Evolutionary conservation across 2,888 invertebrate genomes (phyloP).

Genomic region (Calephelis perditalis): DNA sequence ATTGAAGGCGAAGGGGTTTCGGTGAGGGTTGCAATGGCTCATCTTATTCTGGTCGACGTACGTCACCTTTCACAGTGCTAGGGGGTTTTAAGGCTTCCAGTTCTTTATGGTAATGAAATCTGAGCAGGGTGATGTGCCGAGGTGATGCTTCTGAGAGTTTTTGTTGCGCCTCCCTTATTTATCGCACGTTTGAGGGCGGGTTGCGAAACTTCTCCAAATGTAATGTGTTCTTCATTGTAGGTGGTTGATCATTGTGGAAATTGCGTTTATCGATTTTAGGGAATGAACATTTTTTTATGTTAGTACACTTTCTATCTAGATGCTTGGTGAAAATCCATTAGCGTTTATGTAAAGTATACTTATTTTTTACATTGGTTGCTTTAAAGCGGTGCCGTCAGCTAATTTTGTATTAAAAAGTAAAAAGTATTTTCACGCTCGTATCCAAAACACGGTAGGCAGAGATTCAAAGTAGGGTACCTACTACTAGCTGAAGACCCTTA

Average conservation of each 20-base stretch:
- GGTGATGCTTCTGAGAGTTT: slow-evolving; percentile 74
- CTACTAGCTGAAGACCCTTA: too few relatives aligned
- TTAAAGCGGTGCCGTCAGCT: too few relatives aligned
- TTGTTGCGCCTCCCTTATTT: slow-evolving; percentile 74
- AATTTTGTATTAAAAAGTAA: too few relatives aligned
- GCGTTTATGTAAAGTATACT: too few relatives aligned
- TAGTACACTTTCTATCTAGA: too few relatives aligned
- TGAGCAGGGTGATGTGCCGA: slow-evolving; percentile 76
- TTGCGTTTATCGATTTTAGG: slow-evolving; percentile 3
- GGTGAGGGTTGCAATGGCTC: slow-evolving; percentile 27
- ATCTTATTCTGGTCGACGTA: slow-evolving; percentile 34
- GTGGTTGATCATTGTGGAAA: slow-evolving; percentile 46
- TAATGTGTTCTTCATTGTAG: slow-evolving; percentile 60
- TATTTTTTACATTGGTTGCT: too few relatives aligned
- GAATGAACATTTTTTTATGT: too few relatives aligned
- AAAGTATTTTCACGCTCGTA: too few relatives aligned
- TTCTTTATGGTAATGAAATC: slow-evolving; percentile 79
- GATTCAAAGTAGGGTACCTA: too few relatives aligned
- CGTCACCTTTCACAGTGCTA: slow-evolving; percentile 50
- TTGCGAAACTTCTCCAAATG: slow-evolving; percentile 59
- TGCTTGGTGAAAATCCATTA: too few relatives aligned
- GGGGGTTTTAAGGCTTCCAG: slow-evolving; percentile 77
- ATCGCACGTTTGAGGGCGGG: slow-evolving; percentile 71
- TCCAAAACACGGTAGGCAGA: too few relatives aligned
- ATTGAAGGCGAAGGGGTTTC: slow-evolving; percentile 21